These are phyloP conservation scores for Hypanus sabinus DNA, from an alignment of 2,113 vertebrate species.

Conservation along the genomic window DNA sequence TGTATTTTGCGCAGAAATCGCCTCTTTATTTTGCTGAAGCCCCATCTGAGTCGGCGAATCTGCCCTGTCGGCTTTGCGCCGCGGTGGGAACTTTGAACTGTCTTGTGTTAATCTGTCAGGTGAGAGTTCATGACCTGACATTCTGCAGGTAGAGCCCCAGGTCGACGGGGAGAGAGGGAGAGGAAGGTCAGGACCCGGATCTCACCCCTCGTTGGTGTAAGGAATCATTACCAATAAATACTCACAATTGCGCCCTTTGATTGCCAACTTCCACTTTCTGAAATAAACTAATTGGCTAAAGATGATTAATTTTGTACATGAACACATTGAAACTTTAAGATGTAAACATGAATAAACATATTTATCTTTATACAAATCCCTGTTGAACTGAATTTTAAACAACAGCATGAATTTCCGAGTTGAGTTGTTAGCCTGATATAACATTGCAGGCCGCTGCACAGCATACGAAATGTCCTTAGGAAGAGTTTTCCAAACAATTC, in stretches of 20 bases:
- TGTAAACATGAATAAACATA: background rate
- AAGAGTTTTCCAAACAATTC: background rate
- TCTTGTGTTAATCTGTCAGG: conserved; percentile 11
- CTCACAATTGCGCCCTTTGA: no score
- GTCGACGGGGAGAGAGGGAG: background rate
- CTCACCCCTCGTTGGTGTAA: no score
- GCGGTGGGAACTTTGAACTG: conserved; percentile 3
- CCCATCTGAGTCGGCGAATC: background rate
- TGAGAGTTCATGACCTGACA: conserved; percentile 17
- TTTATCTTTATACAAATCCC: background rate
- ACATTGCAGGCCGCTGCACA: no score
- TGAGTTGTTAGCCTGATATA: background rate
- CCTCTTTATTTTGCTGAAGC: background rate
- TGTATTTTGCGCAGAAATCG: background rate
- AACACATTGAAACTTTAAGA: background rate
- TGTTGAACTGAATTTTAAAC: background rate
- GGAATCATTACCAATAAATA: background rate
- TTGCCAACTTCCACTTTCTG: background rate
- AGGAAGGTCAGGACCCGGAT: conserved; percentile 2
- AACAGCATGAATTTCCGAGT: background rate
- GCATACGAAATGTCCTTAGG: no score
- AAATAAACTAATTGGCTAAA: background rate
- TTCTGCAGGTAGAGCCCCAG: background rate
- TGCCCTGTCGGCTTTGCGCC: background rate
- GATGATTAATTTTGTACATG: no score